Percentiles rank a stretch among this genome's conserved stretches.
Evolutionary conservation across 2,113 vertebrate genomes (phyloP).

Genomic region (Recurvirostra avosetta): DNA sequence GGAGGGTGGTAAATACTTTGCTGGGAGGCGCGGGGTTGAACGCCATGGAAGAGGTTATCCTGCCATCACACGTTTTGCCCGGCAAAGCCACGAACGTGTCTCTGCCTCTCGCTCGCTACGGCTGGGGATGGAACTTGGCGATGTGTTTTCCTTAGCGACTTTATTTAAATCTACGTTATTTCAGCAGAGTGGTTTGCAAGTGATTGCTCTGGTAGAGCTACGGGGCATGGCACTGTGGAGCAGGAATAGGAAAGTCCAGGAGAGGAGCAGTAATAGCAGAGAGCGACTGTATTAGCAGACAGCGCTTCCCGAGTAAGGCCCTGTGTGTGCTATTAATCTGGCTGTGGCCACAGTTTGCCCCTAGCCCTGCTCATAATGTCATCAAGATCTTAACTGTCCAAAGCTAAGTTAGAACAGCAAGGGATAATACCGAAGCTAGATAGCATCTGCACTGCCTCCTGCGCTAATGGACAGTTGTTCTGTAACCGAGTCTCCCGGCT

Average conservation of each 20-base stretch:
- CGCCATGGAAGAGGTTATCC: not conserved
- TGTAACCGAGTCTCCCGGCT: not conserved
- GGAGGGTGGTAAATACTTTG: constrained; percentile 12
- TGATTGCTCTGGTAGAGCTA: not conserved
- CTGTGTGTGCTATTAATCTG: not conserved
- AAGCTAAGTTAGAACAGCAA: not conserved
- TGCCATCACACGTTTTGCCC: not conserved
- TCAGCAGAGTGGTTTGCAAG: not conserved
- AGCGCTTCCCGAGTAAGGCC: not conserved
- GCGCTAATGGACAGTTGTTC: constrained; percentile 8
- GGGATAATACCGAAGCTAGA: constrained; percentile 5
- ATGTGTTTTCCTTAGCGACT: not conserved
- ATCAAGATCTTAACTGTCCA: constrained; percentile 51
- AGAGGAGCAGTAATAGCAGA: not conserved
- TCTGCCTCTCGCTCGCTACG: not conserved
- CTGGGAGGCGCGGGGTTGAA: not conserved
- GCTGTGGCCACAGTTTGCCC: constrained; percentile 25
- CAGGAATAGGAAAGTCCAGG: not conserved
- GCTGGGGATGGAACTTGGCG: not conserved
- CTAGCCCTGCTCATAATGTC: constrained; percentile 24
- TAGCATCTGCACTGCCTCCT: constrained; percentile 50
- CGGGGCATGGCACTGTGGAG: rapidly evolving
- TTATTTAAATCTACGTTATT: not conserved
- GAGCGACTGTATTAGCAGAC: not conserved
- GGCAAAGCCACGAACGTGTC: not conserved